Evolutionary conservation across 2,888 invertebrate genomes (phyloP).

Genomic region (Drosophila flavopinicola): DNA sequence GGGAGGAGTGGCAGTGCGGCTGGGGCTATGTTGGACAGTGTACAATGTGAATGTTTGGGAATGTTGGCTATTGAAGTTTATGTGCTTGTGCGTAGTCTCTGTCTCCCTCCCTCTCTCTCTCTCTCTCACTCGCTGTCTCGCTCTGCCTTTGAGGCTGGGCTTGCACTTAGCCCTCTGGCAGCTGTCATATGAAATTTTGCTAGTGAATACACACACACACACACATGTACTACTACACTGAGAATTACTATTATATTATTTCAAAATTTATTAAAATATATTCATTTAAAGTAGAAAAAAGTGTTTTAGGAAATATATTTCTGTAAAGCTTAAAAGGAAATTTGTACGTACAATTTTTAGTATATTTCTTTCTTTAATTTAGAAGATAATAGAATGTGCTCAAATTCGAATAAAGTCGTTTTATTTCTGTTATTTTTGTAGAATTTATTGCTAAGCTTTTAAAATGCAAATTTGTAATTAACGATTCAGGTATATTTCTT

Average conservation of each 20-base stretch:
- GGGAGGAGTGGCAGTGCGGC: background rate
- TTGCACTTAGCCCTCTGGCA: constrained; percentile 56
- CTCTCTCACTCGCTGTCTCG: background rate
- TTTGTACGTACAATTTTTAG: too few species aligned
- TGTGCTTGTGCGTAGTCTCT: constrained; percentile 42
- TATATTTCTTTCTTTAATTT: too few species aligned
- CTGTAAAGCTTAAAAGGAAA: background rate
- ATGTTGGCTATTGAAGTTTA: constrained; percentile 55
- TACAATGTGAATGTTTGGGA: constrained; percentile 17
- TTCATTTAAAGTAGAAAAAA: background rate
- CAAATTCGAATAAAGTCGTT: too few species aligned
- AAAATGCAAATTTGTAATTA: too few species aligned
- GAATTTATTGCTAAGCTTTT: too few species aligned
- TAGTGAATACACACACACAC: constrained; percentile 23
- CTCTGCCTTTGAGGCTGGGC: constrained; percentile 12
- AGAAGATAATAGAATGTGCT: too few species aligned
- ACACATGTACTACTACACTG: constrained; percentile 2
- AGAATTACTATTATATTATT: too few species aligned
- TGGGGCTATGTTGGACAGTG: background rate
- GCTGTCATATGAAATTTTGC: constrained; percentile 63
- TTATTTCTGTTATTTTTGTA: too few species aligned
- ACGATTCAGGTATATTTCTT: too few species aligned
- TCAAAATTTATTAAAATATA: too few species aligned
- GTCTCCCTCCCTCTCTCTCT: background rate
- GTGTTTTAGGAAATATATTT: background rate